Base-by-base conservation (phyloP, 2,113 vertebrate genomes). In the Gadus macrocephalus region DNA sequence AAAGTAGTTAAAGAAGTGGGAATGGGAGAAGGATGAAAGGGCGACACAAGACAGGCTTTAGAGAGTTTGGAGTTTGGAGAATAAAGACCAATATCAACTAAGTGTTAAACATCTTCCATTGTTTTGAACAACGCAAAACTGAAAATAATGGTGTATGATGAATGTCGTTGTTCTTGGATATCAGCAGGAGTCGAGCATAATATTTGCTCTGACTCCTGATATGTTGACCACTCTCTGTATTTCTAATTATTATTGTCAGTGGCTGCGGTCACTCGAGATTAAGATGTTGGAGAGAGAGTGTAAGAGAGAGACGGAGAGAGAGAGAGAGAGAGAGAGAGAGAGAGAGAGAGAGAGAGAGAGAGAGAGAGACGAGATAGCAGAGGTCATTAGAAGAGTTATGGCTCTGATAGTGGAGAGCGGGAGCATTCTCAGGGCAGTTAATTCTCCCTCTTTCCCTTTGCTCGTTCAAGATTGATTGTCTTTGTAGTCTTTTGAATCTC, bases 401-500 rank as follows among this genome's bases (percentile, higher is more conserved):
- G 61, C 22, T n/a, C 25, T 8, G 17, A 42, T 70, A 73, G 17
- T 31, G 66, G 66, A 53, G 70, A 63, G 67, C 65, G 53, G 75
- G 68, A 87, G 90, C 86, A 87, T 89, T 91, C 89, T 86, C 84
- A 86, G 88, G 89, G 80, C 86, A 88, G 88, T 90, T 88, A 88
- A 89, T 85, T 88, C 83, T 86, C 80, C 78, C 81, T 87, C 87
- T 86, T 89, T 85, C 82, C 86, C 83, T 78, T 82, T 84, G 89
- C 85, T 88, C 65, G 31, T 83, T 80, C 80, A 88, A 88, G 90
- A 92, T 92, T 92, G 91, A 92, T 92, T 68, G 85, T 83, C 86
- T 89, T 88, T 89, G 88, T 90, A 87, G 86, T 90, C 89, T 89
- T 91, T 89, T 85, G 85, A 86, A 86, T 88, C 85, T 88, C 83